These are phyloP conservation scores for Psittacula echo DNA, from an alignment of 2,797 vertebrate genomes.

Conservation along the genomic window DNA sequence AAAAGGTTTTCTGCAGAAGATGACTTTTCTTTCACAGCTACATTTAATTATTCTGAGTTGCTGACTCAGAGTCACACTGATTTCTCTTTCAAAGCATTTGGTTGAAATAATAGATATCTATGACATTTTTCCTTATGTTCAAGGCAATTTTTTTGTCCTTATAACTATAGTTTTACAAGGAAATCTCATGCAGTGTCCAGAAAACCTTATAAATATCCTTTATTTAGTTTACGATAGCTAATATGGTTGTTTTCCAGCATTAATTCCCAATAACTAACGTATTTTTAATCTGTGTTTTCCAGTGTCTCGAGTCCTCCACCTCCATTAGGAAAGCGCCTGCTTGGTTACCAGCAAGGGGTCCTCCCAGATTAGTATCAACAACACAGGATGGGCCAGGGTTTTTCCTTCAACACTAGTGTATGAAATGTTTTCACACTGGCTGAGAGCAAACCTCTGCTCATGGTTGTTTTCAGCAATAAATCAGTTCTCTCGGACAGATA, in stretches of 20 bases:
- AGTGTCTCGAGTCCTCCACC: background rate
- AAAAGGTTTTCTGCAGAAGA: background rate
- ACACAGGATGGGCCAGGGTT: background rate
- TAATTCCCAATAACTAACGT: background rate
- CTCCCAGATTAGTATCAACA: background rate
- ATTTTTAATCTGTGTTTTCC: background rate
- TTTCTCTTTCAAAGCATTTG: constrained; percentile 25
- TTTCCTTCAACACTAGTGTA: background rate
- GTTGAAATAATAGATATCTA: background rate
- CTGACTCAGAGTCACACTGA: constrained; percentile 14
- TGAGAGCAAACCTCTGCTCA: constrained; percentile 3
- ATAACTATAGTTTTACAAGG: background rate
- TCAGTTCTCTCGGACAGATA: background rate
- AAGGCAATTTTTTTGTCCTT: background rate
- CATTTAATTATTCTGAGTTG: background rate
- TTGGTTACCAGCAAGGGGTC: background rate
- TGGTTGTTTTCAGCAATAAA: background rate
- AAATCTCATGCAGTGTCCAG: background rate
- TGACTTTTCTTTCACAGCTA: constrained; percentile 14
- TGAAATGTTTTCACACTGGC: constrained; percentile 18
- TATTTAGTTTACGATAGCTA: background rate
- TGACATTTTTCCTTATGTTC: background rate
- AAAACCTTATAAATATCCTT: background rate
- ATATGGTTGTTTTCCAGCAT: background rate
- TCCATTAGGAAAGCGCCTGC: background rate